These are phyloP conservation scores for Athalia rosae DNA, from an alignment of 2,888 invertebrate genomes.

Conservation along the genomic window DNA sequence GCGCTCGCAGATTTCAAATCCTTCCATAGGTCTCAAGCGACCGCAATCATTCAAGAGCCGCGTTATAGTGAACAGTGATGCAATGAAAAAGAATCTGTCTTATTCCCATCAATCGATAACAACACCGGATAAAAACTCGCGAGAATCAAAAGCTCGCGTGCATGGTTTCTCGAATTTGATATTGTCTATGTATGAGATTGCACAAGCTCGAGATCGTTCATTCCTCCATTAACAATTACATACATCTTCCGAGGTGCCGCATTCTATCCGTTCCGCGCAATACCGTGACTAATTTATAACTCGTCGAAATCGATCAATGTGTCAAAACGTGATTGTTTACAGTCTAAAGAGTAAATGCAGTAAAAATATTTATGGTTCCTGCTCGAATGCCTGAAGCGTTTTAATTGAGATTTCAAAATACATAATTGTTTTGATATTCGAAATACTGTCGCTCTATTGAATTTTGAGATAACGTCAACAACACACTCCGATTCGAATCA, in stretches of 20 bases:
- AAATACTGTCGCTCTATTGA: background rate
- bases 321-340: background rate
- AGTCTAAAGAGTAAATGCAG: background rate
- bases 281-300: conserved; percentile 34
- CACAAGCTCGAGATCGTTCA: conserved; percentile 2
- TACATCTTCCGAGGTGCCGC: background rate
- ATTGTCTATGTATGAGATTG: background rate
- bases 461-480: background rate
- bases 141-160: too few relatives aligned
- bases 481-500: background rate
- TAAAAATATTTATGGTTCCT: background rate
- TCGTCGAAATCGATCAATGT: background rate
- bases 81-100: too few relatives aligned
- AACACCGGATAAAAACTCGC: too few relatives aligned
- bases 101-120: too few relatives aligned
- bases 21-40: too few relatives aligned
- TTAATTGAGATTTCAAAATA: too few relatives aligned
- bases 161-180: too few relatives aligned
- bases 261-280: conserved; percentile 34
- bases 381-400: background rate
- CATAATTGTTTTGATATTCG: background rate
- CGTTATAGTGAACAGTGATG: too few relatives aligned
- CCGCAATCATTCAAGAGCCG: too few relatives aligned
- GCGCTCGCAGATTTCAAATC: background rate
- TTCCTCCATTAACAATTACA: background rate